A percentile compares a stretch with the other conserved stretches of the same genome.
Evolutionary conservation across 92 coral and sea anemone species (phyloP).

Genomic region (Epizoanthus scotinus): DNA sequence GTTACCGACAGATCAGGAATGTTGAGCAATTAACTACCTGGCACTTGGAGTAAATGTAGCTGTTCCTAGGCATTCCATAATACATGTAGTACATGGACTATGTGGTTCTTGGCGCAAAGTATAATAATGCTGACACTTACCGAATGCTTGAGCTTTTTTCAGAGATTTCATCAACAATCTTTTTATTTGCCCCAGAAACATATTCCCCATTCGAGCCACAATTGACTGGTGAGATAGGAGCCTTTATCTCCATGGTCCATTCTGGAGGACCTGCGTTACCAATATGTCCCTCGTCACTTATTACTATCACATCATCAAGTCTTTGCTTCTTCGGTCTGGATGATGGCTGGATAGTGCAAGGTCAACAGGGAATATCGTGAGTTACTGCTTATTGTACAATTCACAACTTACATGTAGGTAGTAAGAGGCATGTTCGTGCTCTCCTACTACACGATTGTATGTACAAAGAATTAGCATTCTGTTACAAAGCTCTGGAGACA

Average conservation of each 20-base stretch:
- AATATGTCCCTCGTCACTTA: background rate
- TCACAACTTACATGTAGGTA: background rate
- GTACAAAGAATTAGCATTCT: too few species aligned
- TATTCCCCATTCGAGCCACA: slow-evolving; percentile 34
- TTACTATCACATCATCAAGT: background rate
- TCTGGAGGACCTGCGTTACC: slow-evolving; percentile 56
- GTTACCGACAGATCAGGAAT: too few species aligned
- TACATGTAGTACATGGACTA: too few species aligned
- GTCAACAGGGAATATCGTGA: background rate
- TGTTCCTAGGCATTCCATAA: too few species aligned
- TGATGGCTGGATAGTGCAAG: slow-evolving; percentile 6
- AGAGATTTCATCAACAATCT: background rate
- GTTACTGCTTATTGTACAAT: background rate
- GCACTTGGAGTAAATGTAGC: too few species aligned
- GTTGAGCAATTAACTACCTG: too few species aligned
- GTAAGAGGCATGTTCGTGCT: background rate
- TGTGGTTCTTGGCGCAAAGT: too few species aligned
- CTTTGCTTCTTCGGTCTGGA: slow-evolving; percentile 42
- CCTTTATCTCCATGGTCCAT: slow-evolving; percentile 68
- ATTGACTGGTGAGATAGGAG: slow-evolving; percentile 34
- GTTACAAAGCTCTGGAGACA: too few species aligned
- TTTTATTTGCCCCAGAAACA: slow-evolving; percentile 3
- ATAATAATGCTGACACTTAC: slow-evolving; percentile 7
- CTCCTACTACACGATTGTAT: too few species aligned
- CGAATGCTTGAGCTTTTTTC: background rate